Percentiles rank a stretch among this genome's conserved stretches.
These are phyloP conservation scores for Sphenopsis melanotis DNA, from an alignment of 2,797 vertebrate species.

Conservation along the genomic window DNA sequence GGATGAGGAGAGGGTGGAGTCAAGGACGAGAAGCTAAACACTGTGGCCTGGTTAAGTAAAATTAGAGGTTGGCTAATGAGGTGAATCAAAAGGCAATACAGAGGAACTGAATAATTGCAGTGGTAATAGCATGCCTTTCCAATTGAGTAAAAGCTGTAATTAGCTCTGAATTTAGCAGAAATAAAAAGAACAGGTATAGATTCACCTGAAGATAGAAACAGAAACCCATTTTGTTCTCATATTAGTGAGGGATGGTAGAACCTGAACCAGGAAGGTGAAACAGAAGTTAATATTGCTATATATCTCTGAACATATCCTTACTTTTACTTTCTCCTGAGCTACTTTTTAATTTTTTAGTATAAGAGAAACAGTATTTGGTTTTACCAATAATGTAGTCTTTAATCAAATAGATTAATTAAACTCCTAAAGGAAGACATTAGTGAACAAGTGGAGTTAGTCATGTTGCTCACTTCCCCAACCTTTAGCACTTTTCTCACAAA, in stretches of 20 bases:
- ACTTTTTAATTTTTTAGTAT: neutral
- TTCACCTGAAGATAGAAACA: conserved; percentile 10
- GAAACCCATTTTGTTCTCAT: conserved; percentile 1
- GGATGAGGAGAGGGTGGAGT: neutral
- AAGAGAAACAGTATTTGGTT: neutral
- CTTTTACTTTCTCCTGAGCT: neutral
- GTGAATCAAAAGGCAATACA: conserved; percentile 30
- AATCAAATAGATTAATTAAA: neutral
- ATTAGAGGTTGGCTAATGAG: conserved; percentile 41
- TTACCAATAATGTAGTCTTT: neutral
- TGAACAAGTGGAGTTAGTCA: neutral
- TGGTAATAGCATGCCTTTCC: conserved; percentile 11
- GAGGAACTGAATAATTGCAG: conserved; percentile 35
- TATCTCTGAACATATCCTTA: neutral
- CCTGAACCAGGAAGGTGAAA: neutral
- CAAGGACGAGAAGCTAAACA: neutral
- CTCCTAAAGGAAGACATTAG: neutral
- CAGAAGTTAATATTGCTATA: neutral
- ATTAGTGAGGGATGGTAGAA: neutral
- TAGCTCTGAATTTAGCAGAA: neutral
- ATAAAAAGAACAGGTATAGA: neutral
- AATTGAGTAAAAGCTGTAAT: conserved; percentile 38
- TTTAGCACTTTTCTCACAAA: neutral
- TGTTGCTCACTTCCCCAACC: neutral
- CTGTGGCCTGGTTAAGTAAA: neutral